Evolutionary conservation across 2,888 invertebrate species (phyloP).

Genomic region (Blastobasis adustella): DNA sequence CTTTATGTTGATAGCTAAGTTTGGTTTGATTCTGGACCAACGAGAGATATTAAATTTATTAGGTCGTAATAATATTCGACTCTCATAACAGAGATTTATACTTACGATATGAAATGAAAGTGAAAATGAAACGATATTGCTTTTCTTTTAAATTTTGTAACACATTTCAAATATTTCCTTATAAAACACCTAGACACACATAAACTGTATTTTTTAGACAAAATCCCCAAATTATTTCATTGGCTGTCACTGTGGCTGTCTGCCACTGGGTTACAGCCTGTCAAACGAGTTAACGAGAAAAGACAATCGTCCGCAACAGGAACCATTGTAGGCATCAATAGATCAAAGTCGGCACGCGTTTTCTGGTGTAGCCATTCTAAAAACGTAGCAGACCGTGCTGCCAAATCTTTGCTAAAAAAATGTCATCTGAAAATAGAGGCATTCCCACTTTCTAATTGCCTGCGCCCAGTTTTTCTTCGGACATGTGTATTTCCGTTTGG

Average conservation of each 20-base stretch:
- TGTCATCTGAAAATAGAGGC: conserved; percentile 37
- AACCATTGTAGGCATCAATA: conserved; percentile 6
- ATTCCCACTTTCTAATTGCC: conserved; percentile 27
- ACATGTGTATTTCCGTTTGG: conserved; percentile 21
- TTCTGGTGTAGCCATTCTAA: conserved; percentile 3
- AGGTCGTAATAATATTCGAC: too few species aligned
- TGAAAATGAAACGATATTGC: too few species aligned
- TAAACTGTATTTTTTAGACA: background rate
- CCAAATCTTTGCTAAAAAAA: conserved; percentile 50
- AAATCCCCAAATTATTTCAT: too few species aligned
- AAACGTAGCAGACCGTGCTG: conserved; percentile 22
- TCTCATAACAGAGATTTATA: too few species aligned
- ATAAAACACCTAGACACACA: background rate
- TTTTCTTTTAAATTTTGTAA: background rate
- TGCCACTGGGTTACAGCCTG: too few species aligned
- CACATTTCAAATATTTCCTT: background rate
- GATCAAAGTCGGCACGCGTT: conserved; percentile 17
- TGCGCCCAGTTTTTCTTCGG: conserved; percentile 19
- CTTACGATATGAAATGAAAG: too few species aligned
- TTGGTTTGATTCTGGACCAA: too few species aligned
- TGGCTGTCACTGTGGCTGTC: too few species aligned
- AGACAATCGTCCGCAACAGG: too few species aligned
- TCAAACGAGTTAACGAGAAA: too few species aligned
- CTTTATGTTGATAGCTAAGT: too few species aligned
- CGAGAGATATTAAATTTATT: too few species aligned